These are phyloP conservation scores for Eurosta solidaginis DNA, from an alignment of 1,140 invertebrate genomes.

Conservation along the genomic window DNA sequence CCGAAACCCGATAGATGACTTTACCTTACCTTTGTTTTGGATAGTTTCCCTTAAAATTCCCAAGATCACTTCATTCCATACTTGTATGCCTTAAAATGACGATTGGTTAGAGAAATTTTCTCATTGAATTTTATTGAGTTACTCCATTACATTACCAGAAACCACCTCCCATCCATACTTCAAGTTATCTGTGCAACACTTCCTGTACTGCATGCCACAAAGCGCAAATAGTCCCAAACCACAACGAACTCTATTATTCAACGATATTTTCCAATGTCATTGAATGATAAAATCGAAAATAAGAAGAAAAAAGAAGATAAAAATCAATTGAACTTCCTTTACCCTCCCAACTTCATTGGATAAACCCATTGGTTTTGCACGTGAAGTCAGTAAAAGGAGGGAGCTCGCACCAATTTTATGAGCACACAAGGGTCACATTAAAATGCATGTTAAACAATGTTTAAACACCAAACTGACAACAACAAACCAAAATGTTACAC, in stretches of 20 bases:
- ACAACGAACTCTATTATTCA: constrained; percentile 1
- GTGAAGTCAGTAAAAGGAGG: not conserved
- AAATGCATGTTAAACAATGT: constrained; percentile 49
- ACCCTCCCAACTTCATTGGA: not conserved
- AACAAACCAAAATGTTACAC: constrained; percentile 33
- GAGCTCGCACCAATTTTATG: constrained; percentile 43
- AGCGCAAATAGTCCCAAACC: not conserved
- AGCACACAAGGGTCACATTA: constrained; percentile 57
- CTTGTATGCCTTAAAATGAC: not conserved
- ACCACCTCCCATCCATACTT: not conserved
- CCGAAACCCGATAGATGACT: too few species aligned
- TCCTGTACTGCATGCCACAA: not conserved
- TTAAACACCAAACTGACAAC: constrained; percentile 34
- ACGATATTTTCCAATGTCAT: constrained; percentile 2
- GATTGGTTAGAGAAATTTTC: not conserved
- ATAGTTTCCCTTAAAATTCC: not conserved
- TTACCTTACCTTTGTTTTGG: too few species aligned
- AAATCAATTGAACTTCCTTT: constrained; percentile 2
- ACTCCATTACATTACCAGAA: not conserved
- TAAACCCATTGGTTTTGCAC: not conserved
- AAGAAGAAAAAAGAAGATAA: not conserved
- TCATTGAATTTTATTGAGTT: constrained; percentile 18
- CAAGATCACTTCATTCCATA: not conserved
- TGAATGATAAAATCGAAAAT: constrained; percentile 4
- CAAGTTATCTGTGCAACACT: too few species aligned